Evolutionary conservation across 2,888 invertebrate genomes (phyloP).

Genomic region (Argyresthia albistria): DNA sequence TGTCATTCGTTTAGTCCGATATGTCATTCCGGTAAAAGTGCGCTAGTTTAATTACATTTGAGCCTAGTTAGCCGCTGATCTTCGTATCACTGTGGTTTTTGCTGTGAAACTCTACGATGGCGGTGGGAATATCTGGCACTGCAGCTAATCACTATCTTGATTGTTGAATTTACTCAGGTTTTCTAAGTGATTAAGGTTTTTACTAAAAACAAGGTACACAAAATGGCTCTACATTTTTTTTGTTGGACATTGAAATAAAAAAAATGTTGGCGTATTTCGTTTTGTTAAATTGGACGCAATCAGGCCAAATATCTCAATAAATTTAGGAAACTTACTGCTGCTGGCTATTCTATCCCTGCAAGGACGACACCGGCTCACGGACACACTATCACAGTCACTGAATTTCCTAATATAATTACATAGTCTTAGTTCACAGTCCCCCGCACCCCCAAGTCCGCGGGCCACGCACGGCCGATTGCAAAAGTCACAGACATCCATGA

Average conservation of each 20-base stretch:
- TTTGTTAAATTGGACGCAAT: too few species aligned
- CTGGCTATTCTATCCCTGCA: conserved; percentile 48
- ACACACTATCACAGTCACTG: conserved; percentile 66
- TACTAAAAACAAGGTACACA: too few species aligned
- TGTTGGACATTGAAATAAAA: not conserved
- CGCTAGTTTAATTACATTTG: conserved; percentile 54
- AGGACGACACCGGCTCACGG: conserved; percentile 44
- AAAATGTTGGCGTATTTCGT: too few species aligned
- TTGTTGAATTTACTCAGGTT: too few species aligned
- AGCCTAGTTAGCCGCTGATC: conserved; percentile 23
- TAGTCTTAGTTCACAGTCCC: conserved; percentile 50
- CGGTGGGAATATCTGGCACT: too few species aligned
- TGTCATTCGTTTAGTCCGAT: conserved; percentile 50
- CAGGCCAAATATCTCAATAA: not conserved
- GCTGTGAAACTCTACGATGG: too few species aligned
- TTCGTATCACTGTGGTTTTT: too few species aligned
- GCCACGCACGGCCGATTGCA: conserved; percentile 26
- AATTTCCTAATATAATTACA: conserved; percentile 51
- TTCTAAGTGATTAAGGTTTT: too few species aligned
- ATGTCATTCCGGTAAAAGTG: conserved; percentile 60
- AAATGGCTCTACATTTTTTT: too few species aligned
- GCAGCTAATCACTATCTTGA: too few species aligned
- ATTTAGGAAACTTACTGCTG: conserved; percentile 45
- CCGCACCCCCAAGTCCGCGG: conserved; percentile 27
- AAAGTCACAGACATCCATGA: conserved; percentile 37